Evolutionary conservation across 2,113 vertebrate genomes (phyloP), one percentile per base, ranked within the genome.

Genomic region (Tamias sibiricus): DNA sequence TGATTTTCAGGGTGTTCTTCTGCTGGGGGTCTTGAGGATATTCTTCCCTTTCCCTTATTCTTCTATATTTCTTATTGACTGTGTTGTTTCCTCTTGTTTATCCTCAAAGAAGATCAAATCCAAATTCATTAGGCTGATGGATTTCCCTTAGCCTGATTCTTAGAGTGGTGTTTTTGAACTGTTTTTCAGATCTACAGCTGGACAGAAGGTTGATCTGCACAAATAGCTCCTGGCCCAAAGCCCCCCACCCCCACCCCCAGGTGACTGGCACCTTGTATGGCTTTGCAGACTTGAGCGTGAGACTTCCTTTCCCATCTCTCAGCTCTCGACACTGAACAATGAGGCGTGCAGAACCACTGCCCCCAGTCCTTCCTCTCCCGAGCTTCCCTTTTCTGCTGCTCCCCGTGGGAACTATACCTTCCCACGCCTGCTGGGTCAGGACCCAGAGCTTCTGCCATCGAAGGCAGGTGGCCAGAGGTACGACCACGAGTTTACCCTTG

Each of bases 31-130:
- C 42, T 92, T 90, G 28, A 69, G 26, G 54, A n/a, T 40, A 42
- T n/a, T 94, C 81, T 95, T 75, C 42, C 20, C 42, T 93, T 37
- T 47, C 35, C 49, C 82, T 92, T 35, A 44, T 14, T 91, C 76
- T 80, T 26, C 28, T 44, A 16, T 87, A n/a, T 17, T 94, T 93
- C 82, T 37, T 11, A 4, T 2, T 2, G 17, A 42, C n/a, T 87
- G 93, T 14, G 19, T 71, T 52, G 7, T 83, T 95, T 88, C 54
- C 52, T 82, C 12, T 79, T 37, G 30, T 71, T 87, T 77, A 71
- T 83, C 84, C 72, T 95, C 68, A 82, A 52, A 49, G 44, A 64
- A 75, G 85, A 88, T 76, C 40, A 92, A 32, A 71, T 88, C 40
- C 24, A 37, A 44, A 19, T 30, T 86, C 19, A 28, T 32, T 52